Conservation (phyloP, 2,888 invertebrate species). For the Fragum sueziense region DNA sequence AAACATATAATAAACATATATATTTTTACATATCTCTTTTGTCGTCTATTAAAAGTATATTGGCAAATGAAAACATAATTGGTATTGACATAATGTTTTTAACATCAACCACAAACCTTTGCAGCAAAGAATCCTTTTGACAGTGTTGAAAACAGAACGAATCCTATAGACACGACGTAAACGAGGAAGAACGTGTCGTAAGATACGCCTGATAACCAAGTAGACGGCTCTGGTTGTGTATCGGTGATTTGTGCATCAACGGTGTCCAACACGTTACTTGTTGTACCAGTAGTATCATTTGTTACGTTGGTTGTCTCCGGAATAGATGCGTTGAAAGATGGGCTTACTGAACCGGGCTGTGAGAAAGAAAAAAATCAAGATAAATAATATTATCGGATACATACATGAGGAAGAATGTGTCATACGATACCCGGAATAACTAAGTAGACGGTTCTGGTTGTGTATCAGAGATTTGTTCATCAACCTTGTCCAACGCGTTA, state of each 20-base stretch:
- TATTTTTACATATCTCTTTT: too few species aligned
- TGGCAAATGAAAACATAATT: too few species aligned
- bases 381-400: too few species aligned
- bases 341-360: background rate
- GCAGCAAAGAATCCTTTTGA: slow-evolving; percentile 60
- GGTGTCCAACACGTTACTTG: background rate
- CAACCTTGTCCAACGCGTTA: too few species aligned
- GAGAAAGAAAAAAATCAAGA: too few species aligned
- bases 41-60: too few species aligned
- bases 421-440: too few species aligned
- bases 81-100: too few species aligned
- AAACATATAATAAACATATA: too few species aligned
- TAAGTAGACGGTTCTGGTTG: too few species aligned
- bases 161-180: slow-evolving; percentile 50
- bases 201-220: background rate
- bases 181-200: slow-evolving; percentile 56
- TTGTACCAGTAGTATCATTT: background rate
- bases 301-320: background rate
- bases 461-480: too few species aligned
- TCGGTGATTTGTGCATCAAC: background rate
- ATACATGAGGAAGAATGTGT: too few species aligned
- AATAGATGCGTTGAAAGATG: slow-evolving; percentile 1
- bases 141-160: slow-evolving; percentile 49
- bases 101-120: slow-evolving; percentile 31
- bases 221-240: background rate